Base-by-base conservation (phyloP, 2,888 invertebrate species). In the Phorcus lineatus region DNA sequence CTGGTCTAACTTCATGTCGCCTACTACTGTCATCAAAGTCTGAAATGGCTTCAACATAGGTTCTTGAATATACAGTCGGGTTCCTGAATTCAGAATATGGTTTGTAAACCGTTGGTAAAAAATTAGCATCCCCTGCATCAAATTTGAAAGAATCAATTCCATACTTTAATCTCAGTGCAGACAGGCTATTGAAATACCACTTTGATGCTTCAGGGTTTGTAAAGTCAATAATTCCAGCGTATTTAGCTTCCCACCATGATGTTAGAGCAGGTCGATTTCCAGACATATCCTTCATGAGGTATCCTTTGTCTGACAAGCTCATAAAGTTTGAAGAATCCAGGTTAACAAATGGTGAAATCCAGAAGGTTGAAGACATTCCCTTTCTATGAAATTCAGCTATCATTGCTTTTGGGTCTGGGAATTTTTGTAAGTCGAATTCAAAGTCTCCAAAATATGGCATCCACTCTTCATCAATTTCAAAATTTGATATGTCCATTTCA, bases 81-180 rank as follows among this genome's bases (percentile, higher is more conserved):
- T 88, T 87, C 31, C 55, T 66, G 85, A 88, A 85, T 7, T 74
- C 74, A 28, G 52, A 36, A 11, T 31, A 13, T 13, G 84, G 78
- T 28, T 80, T 82, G 16, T 86, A 86, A 11, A 86, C 82, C 1
- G 80, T 40, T 19, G 91, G 91, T 4, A 91, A 62, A 84, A 86
- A 91, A 11, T 86, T 86, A 36, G 85, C 82, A 79, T 91, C 91
- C 2, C 91, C 97, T 55, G 97, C 97, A 88, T 97, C 97, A 88
- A 97, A 97, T 93, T 97, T 98, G 92, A 97, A 97, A 0, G 97
- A 96, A 90, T 97, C 96, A 6, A 99, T 96, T 79, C 96, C 95
- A 88, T 95, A 95, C 9, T 94, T 95, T 11, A 94, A 94, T 85
- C 95, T 94, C 7, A 98, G 86, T 0, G 94, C 94, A 87, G 96